phyloP scores from a whole-genome alignment of 2,113 vertebrate genomes.

The Labeo rohita region DNA sequence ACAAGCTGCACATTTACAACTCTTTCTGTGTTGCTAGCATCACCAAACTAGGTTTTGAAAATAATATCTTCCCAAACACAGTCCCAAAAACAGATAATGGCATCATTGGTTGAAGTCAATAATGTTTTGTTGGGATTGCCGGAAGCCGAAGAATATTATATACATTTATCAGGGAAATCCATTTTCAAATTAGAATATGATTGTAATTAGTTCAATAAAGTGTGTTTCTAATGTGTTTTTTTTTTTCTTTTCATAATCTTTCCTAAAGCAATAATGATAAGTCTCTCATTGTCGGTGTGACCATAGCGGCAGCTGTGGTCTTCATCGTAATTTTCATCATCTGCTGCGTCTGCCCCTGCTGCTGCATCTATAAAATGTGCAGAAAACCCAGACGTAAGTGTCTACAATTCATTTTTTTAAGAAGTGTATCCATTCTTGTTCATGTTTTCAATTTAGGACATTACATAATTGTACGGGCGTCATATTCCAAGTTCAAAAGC shows the following conservation, averaged over 20 bases:
- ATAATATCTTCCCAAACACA: neutral
- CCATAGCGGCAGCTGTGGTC: slow-evolving; percentile 59
- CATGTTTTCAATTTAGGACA: neutral
- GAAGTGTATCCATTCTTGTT: neutral
- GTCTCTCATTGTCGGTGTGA: neutral
- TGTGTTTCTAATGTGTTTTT: slow-evolving; percentile 17
- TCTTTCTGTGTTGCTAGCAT: neutral
- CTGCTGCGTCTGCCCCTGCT: slow-evolving; percentile 92
- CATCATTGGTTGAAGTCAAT: neutral
- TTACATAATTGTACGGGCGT: neutral
- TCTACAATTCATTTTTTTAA: neutral
- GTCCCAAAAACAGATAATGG: neutral
- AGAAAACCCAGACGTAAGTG: slow-evolving; percentile 82
- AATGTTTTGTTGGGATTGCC: neutral
- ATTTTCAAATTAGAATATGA: neutral
- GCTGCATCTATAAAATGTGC: slow-evolving; percentile 90
- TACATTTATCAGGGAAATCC: neutral
- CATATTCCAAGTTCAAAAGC: neutral
- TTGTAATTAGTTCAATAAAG: neutral
- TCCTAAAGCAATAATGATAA: no score
- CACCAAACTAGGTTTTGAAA: neutral
- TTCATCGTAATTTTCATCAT: slow-evolving; percentile 75
- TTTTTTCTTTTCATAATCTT: slow-evolving; percentile 6
- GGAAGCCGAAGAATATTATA: neutral
- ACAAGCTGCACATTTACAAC: neutral